Evolutionary conservation across 2,113 vertebrate genomes (phyloP).

Genomic region (Otolemur garnettii): DNA sequence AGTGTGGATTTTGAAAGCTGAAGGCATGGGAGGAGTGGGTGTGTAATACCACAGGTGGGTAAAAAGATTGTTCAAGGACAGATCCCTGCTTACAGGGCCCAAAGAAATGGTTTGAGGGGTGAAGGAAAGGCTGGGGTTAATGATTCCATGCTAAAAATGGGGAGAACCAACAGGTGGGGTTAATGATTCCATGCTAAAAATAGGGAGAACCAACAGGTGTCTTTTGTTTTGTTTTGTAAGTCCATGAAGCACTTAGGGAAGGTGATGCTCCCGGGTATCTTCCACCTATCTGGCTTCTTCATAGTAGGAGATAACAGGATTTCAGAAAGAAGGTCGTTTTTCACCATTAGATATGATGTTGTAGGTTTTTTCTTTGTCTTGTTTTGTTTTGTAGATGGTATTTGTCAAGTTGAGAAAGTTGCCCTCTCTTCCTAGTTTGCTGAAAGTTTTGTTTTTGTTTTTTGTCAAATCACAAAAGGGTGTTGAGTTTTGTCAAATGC

Average conservation of each 20-base stretch:
- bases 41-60: neutral
- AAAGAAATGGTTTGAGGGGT: neutral
- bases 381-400: neutral
- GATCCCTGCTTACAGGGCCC: neutral
- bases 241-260: neutral
- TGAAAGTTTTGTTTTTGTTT: neutral
- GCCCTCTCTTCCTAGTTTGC: neutral
- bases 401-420: conserved; percentile 9
- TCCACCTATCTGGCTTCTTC: neutral
- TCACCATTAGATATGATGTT: conserved; percentile 1
- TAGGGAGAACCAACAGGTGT: neutral
- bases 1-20: neutral
- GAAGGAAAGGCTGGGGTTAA: neutral
- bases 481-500: conserved; percentile 45
- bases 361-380: neutral
- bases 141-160: neutral
- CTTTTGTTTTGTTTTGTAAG: conserved; percentile 39
- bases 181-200: neutral
- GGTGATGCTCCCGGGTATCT: neutral
- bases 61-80: neutral
- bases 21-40: neutral
- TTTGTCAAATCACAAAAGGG: neutral
- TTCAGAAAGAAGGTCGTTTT: neutral
- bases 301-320: neutral
- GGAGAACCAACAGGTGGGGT: neutral